These are phyloP conservation scores for Uria lomvia DNA, from an alignment of 2,113 vertebrate genomes.

Conservation along the genomic window DNA sequence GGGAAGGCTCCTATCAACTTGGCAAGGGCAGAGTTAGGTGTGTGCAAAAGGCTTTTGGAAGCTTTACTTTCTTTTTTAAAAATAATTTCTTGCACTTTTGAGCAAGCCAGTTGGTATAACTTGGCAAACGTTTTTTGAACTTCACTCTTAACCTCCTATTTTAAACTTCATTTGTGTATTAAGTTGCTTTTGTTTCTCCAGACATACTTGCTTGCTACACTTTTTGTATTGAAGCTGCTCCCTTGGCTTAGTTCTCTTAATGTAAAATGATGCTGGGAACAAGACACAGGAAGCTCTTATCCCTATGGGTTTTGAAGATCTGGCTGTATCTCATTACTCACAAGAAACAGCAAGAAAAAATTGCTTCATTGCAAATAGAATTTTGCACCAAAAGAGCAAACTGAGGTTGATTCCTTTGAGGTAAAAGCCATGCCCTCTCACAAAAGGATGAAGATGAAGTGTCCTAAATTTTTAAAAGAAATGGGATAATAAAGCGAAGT, in stretches of 20 bases:
- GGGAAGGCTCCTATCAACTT: accelerated
- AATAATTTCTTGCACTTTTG: background rate
- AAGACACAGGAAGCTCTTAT: background rate
- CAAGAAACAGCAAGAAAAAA: background rate
- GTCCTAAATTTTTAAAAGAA: background rate
- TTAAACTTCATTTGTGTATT: background rate
- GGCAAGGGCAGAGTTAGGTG: background rate
- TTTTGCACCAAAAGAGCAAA: background rate
- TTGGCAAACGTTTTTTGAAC: background rate
- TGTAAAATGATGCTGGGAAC: background rate
- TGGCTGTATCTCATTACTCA: background rate
- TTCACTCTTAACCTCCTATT: background rate
- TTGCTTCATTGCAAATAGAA: background rate
- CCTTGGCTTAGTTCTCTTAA: background rate
- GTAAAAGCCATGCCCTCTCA: background rate
- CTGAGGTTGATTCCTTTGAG: background rate
- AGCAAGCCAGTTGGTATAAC: background rate
- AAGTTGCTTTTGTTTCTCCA: background rate
- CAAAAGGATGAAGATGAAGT: background rate
- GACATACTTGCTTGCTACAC: background rate
- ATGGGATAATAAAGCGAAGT: background rate
- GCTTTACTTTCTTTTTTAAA: background rate
- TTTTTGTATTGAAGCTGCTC: background rate
- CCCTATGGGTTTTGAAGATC: background rate
- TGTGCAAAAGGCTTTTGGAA: background rate